Evolutionary conservation across 2,888 invertebrate genomes (phyloP).

Genomic region (Itoplectis maculator): DNA sequence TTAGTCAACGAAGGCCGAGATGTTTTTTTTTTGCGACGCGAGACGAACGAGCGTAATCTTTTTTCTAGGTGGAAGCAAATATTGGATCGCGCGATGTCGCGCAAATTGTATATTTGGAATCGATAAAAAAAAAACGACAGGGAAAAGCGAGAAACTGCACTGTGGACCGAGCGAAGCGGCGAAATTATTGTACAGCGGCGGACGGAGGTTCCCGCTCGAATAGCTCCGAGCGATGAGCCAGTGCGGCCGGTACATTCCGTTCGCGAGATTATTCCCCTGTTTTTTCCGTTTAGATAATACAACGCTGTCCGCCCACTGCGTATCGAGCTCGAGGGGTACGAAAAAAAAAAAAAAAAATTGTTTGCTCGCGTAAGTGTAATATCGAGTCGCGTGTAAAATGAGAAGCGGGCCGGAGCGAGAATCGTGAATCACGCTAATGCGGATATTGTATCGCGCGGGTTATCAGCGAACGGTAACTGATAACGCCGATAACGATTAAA

Average conservation of each 20-base stretch:
- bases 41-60: background rate
- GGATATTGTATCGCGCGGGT: conserved; percentile 38
- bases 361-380: conserved; percentile 54
- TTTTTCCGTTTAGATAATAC: conserved; percentile 41
- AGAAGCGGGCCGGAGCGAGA: background rate
- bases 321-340: conserved; percentile 3
- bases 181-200: conserved; percentile 6
- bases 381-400: conserved; percentile 31
- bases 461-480: conserved; percentile 47
- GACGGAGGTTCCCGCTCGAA: conserved; percentile 43
- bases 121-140: background rate
- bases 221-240: conserved; percentile 13
- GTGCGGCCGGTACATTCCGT: conserved; percentile 24
- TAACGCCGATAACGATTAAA: conserved; percentile 50
- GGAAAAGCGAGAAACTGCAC: background rate
- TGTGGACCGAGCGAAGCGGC: conserved; percentile 2
- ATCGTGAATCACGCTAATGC: conserved; percentile 51
- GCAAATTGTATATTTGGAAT: background rate
- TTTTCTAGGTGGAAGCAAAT: conserved; percentile 7
- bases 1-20: background rate
- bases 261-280: conserved; percentile 47
- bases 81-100: background rate
- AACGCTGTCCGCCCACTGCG: conserved; percentile 34
- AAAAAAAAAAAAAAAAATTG: conserved; percentile 39
- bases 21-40: background rate